Evolutionary conservation across 2,888 invertebrate genomes (phyloP).

Genomic region (Cryptocephalus moraei): DNA sequence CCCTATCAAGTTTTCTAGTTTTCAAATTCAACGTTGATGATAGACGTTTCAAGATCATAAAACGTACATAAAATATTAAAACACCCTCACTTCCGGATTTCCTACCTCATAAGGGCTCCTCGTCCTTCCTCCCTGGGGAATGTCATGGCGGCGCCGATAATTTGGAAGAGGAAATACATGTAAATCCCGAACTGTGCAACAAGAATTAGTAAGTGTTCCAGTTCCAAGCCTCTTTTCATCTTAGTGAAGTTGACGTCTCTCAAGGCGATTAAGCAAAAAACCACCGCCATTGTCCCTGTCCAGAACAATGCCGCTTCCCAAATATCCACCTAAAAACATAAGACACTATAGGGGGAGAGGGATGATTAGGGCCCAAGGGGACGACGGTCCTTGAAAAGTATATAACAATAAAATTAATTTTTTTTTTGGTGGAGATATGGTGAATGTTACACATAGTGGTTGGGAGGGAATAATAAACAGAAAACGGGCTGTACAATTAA

Average conservation of each 20-base stretch:
- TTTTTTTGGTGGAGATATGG: too few relatives aligned
- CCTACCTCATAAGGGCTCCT: constrained; percentile 21
- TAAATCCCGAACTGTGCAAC: constrained; percentile 79
- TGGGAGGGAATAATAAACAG: too few relatives aligned
- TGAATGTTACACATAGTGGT: too few relatives aligned
- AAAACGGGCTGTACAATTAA: too few relatives aligned
- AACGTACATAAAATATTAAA: too few relatives aligned
- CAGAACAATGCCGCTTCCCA: constrained; percentile 29
- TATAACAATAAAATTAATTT: background rate
- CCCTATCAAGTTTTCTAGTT: too few relatives aligned
- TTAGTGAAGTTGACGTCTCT: constrained; percentile 19
- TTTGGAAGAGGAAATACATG: constrained; percentile 73
- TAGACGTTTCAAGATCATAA: too few relatives aligned
- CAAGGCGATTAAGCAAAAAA: constrained; percentile 18
- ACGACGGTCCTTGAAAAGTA: background rate
- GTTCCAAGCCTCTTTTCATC: constrained; percentile 32
- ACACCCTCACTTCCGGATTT: too few relatives aligned
- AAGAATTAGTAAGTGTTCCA: constrained; percentile 70
- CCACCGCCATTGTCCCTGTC: constrained; percentile 19
- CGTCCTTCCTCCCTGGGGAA: constrained; percentile 2
- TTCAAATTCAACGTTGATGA: too few relatives aligned
- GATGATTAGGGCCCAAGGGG: too few relatives aligned
- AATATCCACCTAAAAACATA: constrained; percentile 43
- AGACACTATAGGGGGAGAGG: too few relatives aligned
- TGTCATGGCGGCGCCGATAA: constrained; percentile 62